Evolutionary conservation across 2,113 vertebrate genomes (phyloP).

Genomic region (Muntiacus reevesi): DNA sequence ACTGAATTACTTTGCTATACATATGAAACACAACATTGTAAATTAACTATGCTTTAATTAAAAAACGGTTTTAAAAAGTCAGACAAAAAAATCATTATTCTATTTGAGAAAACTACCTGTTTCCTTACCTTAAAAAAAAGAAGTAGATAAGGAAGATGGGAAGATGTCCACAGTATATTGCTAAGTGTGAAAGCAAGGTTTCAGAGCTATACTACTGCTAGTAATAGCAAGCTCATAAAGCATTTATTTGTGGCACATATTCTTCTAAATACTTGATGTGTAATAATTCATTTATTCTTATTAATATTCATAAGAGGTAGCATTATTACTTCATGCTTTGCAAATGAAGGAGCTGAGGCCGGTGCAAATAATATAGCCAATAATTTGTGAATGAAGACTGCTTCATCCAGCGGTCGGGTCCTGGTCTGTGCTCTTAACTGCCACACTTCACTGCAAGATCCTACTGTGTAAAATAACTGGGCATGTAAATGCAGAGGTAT

Average conservation of each 20-base stretch:
- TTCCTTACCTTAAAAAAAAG: neutral
- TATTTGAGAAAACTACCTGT: neutral
- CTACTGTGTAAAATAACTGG: neutral
- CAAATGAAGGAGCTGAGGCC: neutral
- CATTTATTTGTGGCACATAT: neutral
- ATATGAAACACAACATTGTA: neutral
- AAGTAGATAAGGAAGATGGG: neutral
- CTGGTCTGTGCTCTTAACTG: neutral
- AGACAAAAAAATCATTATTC: neutral
- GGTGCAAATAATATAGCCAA: neutral
- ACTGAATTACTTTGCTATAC: neutral
- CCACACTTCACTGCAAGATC: neutral
- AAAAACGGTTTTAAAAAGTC: neutral
- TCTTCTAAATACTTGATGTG: neutral
- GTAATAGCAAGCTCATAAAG: neutral
- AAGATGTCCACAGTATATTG: neutral
- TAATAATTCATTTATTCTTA: neutral
- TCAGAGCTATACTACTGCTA: neutral
- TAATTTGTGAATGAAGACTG: neutral
- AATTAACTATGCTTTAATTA: neutral
- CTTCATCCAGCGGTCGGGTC: neutral
- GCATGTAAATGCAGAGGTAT: neutral
- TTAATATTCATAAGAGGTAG: neutral
- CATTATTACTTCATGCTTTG: neutral
- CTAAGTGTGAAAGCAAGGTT: neutral